Conservation (phyloP, 2,888 invertebrate genomes). For the Mythimna impura region DNA sequence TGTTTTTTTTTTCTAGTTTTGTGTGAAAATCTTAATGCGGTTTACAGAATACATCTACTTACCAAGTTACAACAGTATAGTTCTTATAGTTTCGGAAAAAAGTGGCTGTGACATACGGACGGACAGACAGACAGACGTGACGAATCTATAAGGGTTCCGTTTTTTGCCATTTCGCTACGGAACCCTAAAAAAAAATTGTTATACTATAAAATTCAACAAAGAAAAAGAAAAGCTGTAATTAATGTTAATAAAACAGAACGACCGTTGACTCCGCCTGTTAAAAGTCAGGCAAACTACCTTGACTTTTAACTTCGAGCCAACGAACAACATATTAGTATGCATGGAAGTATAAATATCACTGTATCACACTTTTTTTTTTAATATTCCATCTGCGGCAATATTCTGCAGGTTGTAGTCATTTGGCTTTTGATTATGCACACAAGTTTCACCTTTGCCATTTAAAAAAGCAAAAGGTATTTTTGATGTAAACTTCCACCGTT, state of each 20-base stretch:
- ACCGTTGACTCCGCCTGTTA: slow-evolving; percentile 39
- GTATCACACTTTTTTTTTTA: slow-evolving; percentile 9
- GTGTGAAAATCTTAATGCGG: no score
- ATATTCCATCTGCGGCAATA: slow-evolving; percentile 14
- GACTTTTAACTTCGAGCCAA: slow-evolving; percentile 51
- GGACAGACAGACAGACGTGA: no score
- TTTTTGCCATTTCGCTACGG: no score
- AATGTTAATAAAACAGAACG: slow-evolving; percentile 40
- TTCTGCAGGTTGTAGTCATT: slow-evolving; percentile 14
- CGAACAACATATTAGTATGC: slow-evolving; percentile 30
- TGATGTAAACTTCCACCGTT: background rate
- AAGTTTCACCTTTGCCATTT: background rate
- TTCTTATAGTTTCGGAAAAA: no score
- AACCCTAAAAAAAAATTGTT: background rate
- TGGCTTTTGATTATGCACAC: slow-evolving; percentile 19
- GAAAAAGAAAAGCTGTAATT: slow-evolving; percentile 40
- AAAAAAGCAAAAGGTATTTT: background rate
- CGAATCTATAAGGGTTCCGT: no score
- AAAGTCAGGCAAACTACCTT: slow-evolving; percentile 49
- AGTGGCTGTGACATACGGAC: no score
- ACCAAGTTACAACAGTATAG: no score
- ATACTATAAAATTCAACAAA: background rate
- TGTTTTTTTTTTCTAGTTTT: no score
- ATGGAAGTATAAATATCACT: slow-evolving; percentile 29
- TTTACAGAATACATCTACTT: no score